Percentiles rank a stretch among this genome's conserved stretches.
phyloP scores from a whole-genome alignment of 1,140 invertebrate genomes.

The Sinella curviseta region DNA sequence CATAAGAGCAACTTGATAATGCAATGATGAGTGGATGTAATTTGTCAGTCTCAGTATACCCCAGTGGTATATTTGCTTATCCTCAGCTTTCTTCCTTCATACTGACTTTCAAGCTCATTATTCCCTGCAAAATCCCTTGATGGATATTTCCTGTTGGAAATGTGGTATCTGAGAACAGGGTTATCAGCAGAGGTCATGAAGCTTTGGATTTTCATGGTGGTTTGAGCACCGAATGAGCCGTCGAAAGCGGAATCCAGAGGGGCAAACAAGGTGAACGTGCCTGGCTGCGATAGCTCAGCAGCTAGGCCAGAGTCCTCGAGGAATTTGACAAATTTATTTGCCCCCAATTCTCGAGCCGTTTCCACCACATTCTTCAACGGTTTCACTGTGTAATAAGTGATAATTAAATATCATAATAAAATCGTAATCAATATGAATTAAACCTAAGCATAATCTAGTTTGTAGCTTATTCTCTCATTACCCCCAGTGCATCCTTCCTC shows the following conservation, averaged over 20 bases:
- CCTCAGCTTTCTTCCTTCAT: slow-evolving; percentile 52
- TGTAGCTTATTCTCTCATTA: too few relatives aligned
- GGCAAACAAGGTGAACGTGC: slow-evolving; percentile 60
- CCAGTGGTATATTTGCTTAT: slow-evolving; percentile 59
- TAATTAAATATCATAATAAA: neutral
- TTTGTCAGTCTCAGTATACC: slow-evolving; percentile 52
- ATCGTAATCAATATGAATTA: neutral
- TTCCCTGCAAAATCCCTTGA: slow-evolving; percentile 56
- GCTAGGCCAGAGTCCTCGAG: slow-evolving; percentile 56
- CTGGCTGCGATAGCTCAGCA: slow-evolving; percentile 51
- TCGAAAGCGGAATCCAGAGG: slow-evolving; percentile 61
- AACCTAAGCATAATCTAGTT: neutral
- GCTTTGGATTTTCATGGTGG: slow-evolving; percentile 40
- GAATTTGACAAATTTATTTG: slow-evolving; percentile 56
- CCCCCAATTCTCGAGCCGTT: slow-evolving; percentile 58
- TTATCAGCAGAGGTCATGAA: slow-evolving; percentile 46
- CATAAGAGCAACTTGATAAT: neutral
- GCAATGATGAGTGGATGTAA: neutral
- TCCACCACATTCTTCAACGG: slow-evolving; percentile 58
- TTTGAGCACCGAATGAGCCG: slow-evolving; percentile 36
- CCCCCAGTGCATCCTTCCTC: slow-evolving; percentile 58
- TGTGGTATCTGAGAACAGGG: slow-evolving; percentile 57
- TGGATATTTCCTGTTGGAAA: slow-evolving; percentile 53
- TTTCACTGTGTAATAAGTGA: slow-evolving; percentile 54
- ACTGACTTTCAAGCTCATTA: slow-evolving; percentile 52